Conservation (phyloP, 2,888 invertebrate species). For the Dryococelus australis region DNA sequence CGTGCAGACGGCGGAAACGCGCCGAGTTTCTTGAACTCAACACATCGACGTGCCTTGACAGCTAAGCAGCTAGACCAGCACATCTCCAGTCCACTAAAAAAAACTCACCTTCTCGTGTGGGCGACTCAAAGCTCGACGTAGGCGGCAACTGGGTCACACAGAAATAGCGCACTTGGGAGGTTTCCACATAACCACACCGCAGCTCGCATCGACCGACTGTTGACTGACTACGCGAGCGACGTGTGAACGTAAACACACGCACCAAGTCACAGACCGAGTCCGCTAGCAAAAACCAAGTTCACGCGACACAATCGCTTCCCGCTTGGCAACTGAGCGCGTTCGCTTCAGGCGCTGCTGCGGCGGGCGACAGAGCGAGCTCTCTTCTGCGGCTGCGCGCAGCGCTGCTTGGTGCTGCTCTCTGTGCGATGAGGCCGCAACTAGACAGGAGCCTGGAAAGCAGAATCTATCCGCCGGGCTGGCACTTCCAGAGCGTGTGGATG, state of each 20-base stretch:
- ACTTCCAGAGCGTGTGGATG: no score
- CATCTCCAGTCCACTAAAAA: neutral
- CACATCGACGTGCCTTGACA: neutral
- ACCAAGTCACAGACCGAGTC: neutral
- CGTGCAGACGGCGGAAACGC: neutral
- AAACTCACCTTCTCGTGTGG: neutral
- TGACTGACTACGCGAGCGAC: constrained; percentile 1
- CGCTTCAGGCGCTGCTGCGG: neutral
- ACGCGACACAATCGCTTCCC: neutral
- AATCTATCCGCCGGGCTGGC: no score
- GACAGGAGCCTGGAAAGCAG: neutral
- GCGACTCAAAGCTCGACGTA: neutral
- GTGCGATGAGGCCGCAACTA: neutral
- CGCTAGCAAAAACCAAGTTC: neutral
- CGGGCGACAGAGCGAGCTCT: neutral
- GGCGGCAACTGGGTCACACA: constrained; percentile 16
- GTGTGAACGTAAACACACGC: constrained; percentile 16
- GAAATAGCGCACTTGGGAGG: constrained; percentile 11
- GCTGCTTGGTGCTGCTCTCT: neutral
- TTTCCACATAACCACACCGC: neutral
- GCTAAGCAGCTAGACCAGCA: neutral
- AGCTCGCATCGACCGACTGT: neutral
- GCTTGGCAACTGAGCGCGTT: constrained; percentile 7
- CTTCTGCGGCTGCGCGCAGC: neutral
- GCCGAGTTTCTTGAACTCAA: neutral